Conservation (phyloP, 2,113 vertebrate species). For the Edolisoma coerulescens region DNA sequence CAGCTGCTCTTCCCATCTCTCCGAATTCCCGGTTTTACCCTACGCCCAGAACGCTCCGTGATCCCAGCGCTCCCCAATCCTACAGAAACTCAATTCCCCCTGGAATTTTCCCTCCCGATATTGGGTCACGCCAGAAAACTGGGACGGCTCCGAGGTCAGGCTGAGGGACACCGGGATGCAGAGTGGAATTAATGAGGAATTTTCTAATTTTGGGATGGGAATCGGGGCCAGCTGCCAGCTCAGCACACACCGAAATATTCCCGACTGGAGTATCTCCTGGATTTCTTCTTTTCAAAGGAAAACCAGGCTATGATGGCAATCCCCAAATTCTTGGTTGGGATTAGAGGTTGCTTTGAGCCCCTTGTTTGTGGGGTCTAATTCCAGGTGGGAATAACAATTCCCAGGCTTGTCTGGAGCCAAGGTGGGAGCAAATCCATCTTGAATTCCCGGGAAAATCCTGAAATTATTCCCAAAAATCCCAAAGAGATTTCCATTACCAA, state of each 20-base stretch:
- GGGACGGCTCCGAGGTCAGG: background rate
- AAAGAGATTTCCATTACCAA: accelerated
- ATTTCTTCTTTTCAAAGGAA: background rate
- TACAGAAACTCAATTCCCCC: accelerated
- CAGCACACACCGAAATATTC: background rate
- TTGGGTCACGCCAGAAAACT: background rate
- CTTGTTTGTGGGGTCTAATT: accelerated
- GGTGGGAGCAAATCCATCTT: accelerated
- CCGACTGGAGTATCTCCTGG: background rate
- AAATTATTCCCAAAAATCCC: background rate
- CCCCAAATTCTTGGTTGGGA: background rate
- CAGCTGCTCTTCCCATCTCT: background rate
- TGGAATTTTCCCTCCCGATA: background rate
- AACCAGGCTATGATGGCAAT: accelerated
- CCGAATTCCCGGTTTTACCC: background rate
- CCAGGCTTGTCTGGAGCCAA: background rate
- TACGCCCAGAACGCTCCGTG: accelerated
- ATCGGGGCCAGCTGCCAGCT: background rate
- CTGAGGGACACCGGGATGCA: background rate
- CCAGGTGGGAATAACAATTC: background rate
- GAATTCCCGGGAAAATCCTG: no score
- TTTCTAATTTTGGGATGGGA: background rate
- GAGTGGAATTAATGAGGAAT: background rate
- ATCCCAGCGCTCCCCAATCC: background rate
- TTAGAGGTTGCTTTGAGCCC: background rate